A percentile compares a stretch with the other conserved stretches of the same genome.
Conservation (phyloP, 2,113 vertebrate species). For the Phalacrocorax carbo region DNA sequence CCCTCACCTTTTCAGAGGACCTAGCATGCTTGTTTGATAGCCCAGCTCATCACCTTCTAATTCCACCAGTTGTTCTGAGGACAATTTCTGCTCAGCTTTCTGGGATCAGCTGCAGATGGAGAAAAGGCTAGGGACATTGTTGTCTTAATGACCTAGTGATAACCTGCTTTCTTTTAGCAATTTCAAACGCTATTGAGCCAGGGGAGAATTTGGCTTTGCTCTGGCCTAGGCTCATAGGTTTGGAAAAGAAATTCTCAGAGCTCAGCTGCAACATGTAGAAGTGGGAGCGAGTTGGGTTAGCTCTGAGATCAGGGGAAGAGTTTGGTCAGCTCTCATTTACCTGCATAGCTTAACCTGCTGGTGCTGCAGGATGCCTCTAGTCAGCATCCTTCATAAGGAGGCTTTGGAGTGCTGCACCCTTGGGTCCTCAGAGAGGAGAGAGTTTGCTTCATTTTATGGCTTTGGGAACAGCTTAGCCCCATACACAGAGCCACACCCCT, state of each 20-base stretch:
- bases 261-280: not conserved
- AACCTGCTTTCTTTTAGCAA: not conserved
- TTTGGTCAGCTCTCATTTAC: not conserved
- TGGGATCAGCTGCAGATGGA: not conserved
- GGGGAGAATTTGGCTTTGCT: not conserved
- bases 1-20: not conserved
- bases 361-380: not conserved
- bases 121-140: not conserved
- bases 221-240: not conserved
- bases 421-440: not conserved
- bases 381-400: not conserved
- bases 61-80: not conserved
- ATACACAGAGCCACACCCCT: not conserved
- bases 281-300: not conserved
- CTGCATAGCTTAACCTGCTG: not conserved
- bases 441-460: not conserved
- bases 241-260: not conserved
- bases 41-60: too few relatives aligned
- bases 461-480: not conserved
- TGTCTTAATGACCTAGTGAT: not conserved
- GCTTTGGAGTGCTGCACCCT: not conserved
- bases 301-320: not conserved
- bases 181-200: not conserved
- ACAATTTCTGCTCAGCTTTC: not conserved
- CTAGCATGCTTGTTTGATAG: not conserved